Evolutionary conservation across 2,113 vertebrate species (phyloP), one percentile per base, ranked within the genome.

Genomic region (human): DNA sequence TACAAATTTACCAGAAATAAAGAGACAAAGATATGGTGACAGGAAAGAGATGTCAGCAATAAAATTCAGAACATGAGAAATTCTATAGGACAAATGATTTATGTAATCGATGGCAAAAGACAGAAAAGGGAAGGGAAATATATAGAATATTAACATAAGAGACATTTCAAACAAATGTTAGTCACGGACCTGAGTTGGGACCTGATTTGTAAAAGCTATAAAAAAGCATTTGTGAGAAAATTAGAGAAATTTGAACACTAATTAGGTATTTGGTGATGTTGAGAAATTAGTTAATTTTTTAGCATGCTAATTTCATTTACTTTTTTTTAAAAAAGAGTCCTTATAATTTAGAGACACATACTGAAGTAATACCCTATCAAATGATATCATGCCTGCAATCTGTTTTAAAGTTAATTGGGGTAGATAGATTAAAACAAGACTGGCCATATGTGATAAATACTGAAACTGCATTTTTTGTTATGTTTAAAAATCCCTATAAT

Each of bases 221-320:
- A 72, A 87, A 95, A 18, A 3, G 3, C 38, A 45, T 8, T 70
- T 90, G 48, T 23, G 25, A 90, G 32, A 82, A 96, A 83, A 94
- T 57, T 57, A 18, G 52, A 35, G 23, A 45, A 94, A 89, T 61
- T 0, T 84, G 52, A 94, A 86, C 8, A 45, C 13, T 75, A 80
- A 93, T n/a, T 89, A 14, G 25, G 16, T 72, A 89, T 82, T 52
- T 70, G 27, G 59, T 57, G 45, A 84, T 87, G 57, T 25, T 82
- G 16, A 48, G 22, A 93, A 78, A 93, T 55, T 64, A 90, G 13
- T 17, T 72, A 38, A 70, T 59, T 95, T 95, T 90, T 95, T 89
- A 75, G 9, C 25, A 48, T 55, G 78, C 5, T 89, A 61, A 94
- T 25, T 5, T 40, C 18, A 78, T 25, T 83, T 22, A 61, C 7